Percentiles rank a stretch among this genome's conserved stretches.
Conservation (phyloP, 2,113 vertebrate species). For the Coryphaenoides rupestris region DNA sequence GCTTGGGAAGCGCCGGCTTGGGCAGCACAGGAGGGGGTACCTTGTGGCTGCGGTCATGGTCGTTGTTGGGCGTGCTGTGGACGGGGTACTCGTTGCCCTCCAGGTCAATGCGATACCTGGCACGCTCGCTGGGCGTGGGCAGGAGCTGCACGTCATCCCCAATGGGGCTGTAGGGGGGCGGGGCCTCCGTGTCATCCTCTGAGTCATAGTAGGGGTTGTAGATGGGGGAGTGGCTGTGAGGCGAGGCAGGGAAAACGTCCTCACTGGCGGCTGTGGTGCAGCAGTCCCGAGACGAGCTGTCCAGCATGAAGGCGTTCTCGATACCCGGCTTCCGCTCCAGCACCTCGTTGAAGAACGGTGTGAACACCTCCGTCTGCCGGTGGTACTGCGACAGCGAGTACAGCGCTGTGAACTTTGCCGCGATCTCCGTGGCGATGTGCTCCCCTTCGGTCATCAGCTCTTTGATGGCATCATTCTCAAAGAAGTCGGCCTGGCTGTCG, state of each 20-base stretch:
- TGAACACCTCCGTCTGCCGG: constrained; percentile 95
- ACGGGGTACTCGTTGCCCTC: constrained; percentile 96
- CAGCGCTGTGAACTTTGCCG: constrained; percentile 94
- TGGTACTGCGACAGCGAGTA: constrained; percentile 98
- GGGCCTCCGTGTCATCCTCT: constrained; percentile 95
- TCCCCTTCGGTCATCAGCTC: constrained; percentile 98
- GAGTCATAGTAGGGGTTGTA: constrained; percentile 90
- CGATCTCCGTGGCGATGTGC: constrained; percentile 96
- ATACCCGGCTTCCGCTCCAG: constrained; percentile 92
- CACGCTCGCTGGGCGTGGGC: constrained; percentile 88
- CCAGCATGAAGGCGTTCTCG: constrained; percentile 90
- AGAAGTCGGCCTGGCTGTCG: constrained; percentile 97
- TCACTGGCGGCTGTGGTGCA: constrained; percentile 78
- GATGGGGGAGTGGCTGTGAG: constrained; percentile 84
- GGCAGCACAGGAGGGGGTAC: constrained; percentile 97
- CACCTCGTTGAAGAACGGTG: constrained; percentile 94
- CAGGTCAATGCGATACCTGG: constrained; percentile 89
- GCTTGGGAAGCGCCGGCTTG: constrained; percentile 86
- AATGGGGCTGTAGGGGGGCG: constrained; percentile 96
- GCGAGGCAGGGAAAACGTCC: constrained; percentile 90
- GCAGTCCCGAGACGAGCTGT: constrained; percentile 82
- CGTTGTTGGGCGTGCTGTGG: constrained; percentile 90
- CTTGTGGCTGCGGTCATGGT: constrained; percentile 98
- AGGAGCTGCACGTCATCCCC: constrained; percentile 95
- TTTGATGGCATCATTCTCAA: constrained; percentile 96